These are phyloP conservation scores for Holotrichia oblita DNA, from an alignment of 1,140 invertebrate species.

Conservation along the genomic window DNA sequence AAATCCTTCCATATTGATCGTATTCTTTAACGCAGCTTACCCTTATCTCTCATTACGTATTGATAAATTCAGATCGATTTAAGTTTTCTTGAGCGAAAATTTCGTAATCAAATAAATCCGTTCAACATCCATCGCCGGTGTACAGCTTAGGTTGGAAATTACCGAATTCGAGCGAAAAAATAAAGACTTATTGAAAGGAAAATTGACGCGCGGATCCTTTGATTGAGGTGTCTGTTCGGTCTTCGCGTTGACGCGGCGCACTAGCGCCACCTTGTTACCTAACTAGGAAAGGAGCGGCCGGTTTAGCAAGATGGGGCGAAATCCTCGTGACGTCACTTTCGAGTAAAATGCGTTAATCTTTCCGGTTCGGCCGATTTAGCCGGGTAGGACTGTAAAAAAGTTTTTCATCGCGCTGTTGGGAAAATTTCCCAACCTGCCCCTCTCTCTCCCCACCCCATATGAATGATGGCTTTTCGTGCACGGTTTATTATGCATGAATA, in stretches of 20 bases:
- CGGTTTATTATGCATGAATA: slow-evolving; percentile 27
- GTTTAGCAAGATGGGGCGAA: not conserved
- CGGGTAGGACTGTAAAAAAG: not conserved
- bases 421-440: not conserved
- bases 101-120: slow-evolving; percentile 7
- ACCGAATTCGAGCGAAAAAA: slow-evolving; percentile 5
- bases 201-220: slow-evolving; percentile 15
- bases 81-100: not conserved
- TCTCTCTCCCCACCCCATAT: not conserved
- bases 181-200: slow-evolving; percentile 28
- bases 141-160: not conserved
- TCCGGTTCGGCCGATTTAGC: slow-evolving; percentile 15
- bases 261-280: not conserved
- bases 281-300: not conserved
- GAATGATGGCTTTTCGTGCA: slow-evolving; percentile 24
- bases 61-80: not conserved
- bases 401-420: not conserved
- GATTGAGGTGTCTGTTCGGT: slow-evolving; percentile 6
- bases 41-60: not conserved
- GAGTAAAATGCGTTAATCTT: slow-evolving; percentile 24
- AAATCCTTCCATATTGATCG: too few relatives aligned
- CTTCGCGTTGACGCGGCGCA: not conserved
- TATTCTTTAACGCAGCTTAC: too few relatives aligned
- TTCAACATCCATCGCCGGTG: not conserved
- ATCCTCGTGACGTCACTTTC: not conserved